Conservation (phyloP, 2,797 vertebrate species). For the Zonotrichia albicollis region DNA sequence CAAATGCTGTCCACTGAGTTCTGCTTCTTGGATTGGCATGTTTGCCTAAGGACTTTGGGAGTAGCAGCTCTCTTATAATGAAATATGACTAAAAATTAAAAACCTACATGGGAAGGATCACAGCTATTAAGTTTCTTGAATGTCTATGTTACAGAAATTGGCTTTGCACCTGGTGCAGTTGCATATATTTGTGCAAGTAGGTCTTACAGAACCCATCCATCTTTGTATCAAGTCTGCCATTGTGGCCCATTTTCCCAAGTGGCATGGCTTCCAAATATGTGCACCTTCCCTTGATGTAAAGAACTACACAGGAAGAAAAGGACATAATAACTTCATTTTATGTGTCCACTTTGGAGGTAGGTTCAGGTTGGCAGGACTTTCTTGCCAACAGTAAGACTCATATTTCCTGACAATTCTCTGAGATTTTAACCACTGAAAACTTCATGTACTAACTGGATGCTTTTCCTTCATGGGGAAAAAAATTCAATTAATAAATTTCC, state of each 20-base stretch:
- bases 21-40: neutral
- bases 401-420: neutral
- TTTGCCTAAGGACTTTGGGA: neutral
- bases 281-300: neutral
- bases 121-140: conserved; percentile 20
- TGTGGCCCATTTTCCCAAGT: neutral
- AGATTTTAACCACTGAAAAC: neutral
- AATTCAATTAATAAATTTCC: neutral
- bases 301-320: neutral
- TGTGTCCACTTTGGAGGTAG: neutral
- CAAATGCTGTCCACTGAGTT: neutral
- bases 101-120: conserved; percentile 29
- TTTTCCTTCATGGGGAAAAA: neutral
- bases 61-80: conserved; percentile 25
- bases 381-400: neutral
- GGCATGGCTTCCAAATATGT: neutral
- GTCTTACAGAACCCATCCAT: neutral
- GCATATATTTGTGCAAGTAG: neutral
- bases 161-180: neutral
- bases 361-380: neutral
- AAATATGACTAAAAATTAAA: conserved; percentile 30
- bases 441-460: neutral
- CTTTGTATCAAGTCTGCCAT: neutral
- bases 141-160: neutral
- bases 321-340: neutral